Evolutionary conservation across 1,140 invertebrate genomes (phyloP).

Genomic region (Drosophila miranda): DNA sequence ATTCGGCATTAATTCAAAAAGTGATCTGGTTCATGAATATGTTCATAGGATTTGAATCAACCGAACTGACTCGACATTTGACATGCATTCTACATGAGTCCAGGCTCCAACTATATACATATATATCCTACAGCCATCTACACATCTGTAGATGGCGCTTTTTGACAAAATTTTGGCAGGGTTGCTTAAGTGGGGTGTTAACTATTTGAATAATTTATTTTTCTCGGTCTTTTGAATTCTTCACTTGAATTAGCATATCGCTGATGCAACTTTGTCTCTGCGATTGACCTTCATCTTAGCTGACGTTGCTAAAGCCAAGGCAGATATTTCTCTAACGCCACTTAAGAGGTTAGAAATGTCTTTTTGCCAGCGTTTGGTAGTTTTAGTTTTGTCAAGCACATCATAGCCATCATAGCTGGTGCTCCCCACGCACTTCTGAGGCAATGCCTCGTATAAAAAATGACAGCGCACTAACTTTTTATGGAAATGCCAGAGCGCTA

Average conservation of each 20-base stretch:
- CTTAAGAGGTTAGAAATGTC: constrained; percentile 50
- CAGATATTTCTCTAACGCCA: constrained; percentile 34
- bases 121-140: no score
- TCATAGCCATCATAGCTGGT: no score
- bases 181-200: neutral
- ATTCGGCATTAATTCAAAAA: no score
- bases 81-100: no score
- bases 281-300: constrained; percentile 52
- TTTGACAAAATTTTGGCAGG: no score
- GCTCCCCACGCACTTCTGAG: no score
- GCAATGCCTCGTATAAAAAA: neutral
- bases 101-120: no score
- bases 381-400: constrained; percentile 16
- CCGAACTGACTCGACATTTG: no score
- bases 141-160: neutral
- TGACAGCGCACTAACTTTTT: constrained; percentile 41
- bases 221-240: no score
- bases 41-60: no score
- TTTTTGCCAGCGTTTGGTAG: constrained; percentile 46
- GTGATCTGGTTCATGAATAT: no score
- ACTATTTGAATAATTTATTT: constrained; percentile 23
- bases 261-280: constrained; percentile 27
- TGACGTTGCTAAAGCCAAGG: constrained; percentile 45
- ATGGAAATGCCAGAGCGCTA: constrained; percentile 45
- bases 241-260: constrained; percentile 32